Evolutionary conservation across 2,888 invertebrate genomes (phyloP), one percentile per base, ranked within the genome.

Genomic region (Caenorhabditis sp.): DNA sequence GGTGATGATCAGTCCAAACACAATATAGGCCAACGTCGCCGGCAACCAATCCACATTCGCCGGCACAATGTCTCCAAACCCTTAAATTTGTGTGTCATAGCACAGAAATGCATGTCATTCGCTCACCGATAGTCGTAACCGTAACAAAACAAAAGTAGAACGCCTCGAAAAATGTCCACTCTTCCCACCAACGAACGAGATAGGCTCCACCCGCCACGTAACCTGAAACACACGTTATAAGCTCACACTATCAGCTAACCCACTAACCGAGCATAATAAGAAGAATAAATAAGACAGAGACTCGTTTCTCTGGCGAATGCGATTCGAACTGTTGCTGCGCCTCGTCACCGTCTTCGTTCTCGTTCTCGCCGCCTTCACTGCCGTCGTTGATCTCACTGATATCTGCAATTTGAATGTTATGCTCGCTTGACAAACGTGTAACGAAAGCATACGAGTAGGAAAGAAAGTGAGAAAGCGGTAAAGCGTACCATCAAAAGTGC

Each of bases 91-190:
- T 20, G 5, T 26, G 15, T 24, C 20, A 30, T 22, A 2, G 20
- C 2, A 15, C 22, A 1, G 15, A 15, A 20, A 50, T 2, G 27
- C n/a, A 55, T n/a, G n/a, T 17, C 41, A 17, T 17, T 9, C 2
- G 30, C 17, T 35, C 7, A 85, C 88, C 89, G 77, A 89, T 89
- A 5, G 89, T 89, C 27, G 89, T 89, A 50, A 89, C 89, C 41
- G 89, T 89, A 56, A 89, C 89, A 71, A 89, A 88, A 74, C 89
- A 89, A 70, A 89, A 89, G 75, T 89, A 89, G 73, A 89, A 89
- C 13, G 89, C 86, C 41, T 89, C 89, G 72, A 89, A 86, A 66
- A 89, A 89, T 20, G 79, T 82, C 89, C 89, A 89, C 35, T 82
- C 78, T 75, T 89, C 89, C 89, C 89, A 89, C 45, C 86, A 82